Base-by-base conservation (phyloP, 2,888 invertebrate species). In the Blomia tropicalis region DNA sequence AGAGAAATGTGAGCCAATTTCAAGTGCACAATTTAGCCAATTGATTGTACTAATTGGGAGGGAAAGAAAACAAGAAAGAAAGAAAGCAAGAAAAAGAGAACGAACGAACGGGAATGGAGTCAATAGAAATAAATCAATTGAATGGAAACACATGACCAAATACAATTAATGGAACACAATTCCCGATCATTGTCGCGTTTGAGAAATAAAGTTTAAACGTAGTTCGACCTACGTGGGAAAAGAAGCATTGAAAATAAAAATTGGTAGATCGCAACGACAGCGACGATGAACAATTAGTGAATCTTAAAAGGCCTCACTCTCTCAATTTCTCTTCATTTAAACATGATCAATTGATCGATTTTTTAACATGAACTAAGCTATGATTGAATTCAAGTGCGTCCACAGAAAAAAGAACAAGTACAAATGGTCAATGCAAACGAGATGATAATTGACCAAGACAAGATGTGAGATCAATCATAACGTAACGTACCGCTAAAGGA, bases 381-480 rank as follows among this genome's bases (percentile, higher is more conserved):
- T n/a, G n/a, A n/a, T n/a, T n/a, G n/a, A n/a, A n/a, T n/a, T n/a
- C n/a, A n/a, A n/a, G n/a, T n/a, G n/a, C n/a, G n/a, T n/a, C n/a
- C 41, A 41, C 41, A 41, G 41, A 17, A n/a, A 41, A 41, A n/a
- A 25, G 7, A 11, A 47, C 51, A 7, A 11, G 7, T 11, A 14
- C 51, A n/a, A 47, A 47, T n/a, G 51, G 51, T 47, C 51, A 47
- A 47, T 47, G 51, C 51, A 47, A 47, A 47, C 51, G n/a, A 47
- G 51, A 7, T 41, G 41, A 41, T 41, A 41, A 41, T 41, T 41
- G 41, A n/a, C 41, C 41, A n/a, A 17, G 41, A 41, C n/a, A n/a
- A n/a, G n/a, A n/a, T n/a, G n/a, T n/a, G n/a, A n/a, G n/a, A n/a
- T n/a, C n/a, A n/a, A n/a, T n/a, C n/a, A n/a, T n/a, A n/a, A n/a